A percentile compares a stretch with the other conserved stretches of the same genome.
These are phyloP conservation scores for Rhynchomys soricoides DNA, from an alignment of 2,113 vertebrate species.

Conservation along the genomic window DNA sequence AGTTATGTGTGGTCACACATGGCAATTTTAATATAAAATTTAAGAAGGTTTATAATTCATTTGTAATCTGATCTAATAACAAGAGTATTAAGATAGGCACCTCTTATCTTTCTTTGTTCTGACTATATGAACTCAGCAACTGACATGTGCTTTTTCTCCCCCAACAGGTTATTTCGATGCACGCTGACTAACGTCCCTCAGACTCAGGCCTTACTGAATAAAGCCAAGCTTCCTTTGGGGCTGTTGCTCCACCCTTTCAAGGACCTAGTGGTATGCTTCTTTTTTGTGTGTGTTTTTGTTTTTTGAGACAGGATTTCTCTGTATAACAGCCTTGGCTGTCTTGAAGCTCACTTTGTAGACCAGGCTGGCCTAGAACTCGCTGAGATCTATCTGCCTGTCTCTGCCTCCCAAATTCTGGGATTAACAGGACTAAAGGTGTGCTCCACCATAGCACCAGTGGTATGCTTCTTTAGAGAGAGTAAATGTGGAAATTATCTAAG, in stretches of 20 bases:
- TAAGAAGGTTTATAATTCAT: neutral
- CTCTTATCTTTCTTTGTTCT: neutral
- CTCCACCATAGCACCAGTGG: constrained; percentile 84
- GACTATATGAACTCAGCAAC: constrained; percentile 19
- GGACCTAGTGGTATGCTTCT: constrained; percentile 94
- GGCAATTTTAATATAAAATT: constrained; percentile 36
- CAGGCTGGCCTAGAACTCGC: no score
- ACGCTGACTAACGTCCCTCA: constrained; percentile 98
- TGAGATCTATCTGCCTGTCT: no score
- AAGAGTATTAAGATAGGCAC: constrained; percentile 24
- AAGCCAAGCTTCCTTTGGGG: constrained; percentile 98
- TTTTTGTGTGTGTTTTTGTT: neutral
- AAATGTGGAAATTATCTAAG: neutral
- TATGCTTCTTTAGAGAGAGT: constrained; percentile 85
- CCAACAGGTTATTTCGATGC: constrained; percentile 93
- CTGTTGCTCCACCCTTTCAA: constrained; percentile 98
- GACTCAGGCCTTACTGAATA: constrained; percentile 96
- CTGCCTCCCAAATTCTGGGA: no score
- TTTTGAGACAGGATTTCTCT: no score
- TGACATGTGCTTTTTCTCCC: constrained; percentile 60
- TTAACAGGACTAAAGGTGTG: no score
- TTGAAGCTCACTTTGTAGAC: no score
- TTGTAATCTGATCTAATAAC: constrained; percentile 29
- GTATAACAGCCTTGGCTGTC: no score
- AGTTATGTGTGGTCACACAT: neutral